Conservation (phyloP, 1,140 invertebrate species). For the Homalodisca vitripennis region DNA sequence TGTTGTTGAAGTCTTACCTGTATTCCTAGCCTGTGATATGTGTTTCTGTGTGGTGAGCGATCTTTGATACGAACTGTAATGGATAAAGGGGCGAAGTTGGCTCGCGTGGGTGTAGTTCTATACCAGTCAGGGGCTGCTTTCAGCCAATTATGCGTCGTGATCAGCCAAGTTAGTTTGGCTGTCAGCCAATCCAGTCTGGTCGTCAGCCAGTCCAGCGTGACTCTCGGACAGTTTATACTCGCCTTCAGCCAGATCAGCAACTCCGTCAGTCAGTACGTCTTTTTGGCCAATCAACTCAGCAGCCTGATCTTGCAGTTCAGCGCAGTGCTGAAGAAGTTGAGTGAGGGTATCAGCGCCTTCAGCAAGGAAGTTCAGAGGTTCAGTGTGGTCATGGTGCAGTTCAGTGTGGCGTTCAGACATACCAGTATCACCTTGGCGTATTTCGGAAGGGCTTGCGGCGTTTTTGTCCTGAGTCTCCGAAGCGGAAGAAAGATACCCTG, state of each 20-base stretch:
- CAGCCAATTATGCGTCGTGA: neutral
- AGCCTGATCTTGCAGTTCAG: neutral
- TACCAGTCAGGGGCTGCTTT: constrained; percentile 2
- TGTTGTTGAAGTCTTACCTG: constrained; percentile 19
- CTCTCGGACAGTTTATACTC: constrained; percentile 10
- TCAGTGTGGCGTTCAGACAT: constrained; percentile 14
- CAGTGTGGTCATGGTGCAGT: constrained; percentile 5
- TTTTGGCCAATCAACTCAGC: neutral
- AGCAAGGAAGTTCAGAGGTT: constrained; percentile 1
- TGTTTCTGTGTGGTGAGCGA: neutral
- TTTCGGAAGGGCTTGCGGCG: neutral
- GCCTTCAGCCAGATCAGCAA: constrained; percentile 15
- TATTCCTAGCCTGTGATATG: neutral
- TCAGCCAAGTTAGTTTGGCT: constrained; percentile 19
- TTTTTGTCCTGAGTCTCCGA: neutral
- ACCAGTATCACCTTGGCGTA: neutral
- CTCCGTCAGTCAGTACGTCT: constrained; percentile 12
- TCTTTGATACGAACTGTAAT: neutral
- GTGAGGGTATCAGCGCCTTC: constrained; percentile 1
- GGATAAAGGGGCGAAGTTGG: neutral
- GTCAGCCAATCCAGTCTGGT: constrained; percentile 18
- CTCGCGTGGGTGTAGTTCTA: neutral
- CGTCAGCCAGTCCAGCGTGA: constrained; percentile 1
- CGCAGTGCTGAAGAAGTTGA: neutral
- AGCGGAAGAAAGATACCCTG: neutral